phyloP scores from a whole-genome alignment of 2,113 vertebrate species.

The Phylloscopus trochiloides region DNA sequence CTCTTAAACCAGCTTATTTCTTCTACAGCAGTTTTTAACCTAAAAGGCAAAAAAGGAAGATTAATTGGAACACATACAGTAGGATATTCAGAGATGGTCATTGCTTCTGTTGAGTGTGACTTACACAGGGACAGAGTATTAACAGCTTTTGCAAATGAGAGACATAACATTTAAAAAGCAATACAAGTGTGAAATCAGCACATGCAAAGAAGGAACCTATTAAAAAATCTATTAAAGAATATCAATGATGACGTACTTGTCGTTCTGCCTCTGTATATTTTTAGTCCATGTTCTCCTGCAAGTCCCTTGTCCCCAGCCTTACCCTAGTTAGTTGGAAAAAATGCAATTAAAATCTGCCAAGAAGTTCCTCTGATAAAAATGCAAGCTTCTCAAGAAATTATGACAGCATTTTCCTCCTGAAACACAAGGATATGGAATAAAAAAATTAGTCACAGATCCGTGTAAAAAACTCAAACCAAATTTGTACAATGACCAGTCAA shows the following conservation, averaged over 20 bases:
- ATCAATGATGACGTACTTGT: background rate
- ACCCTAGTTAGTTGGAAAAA: conserved; percentile 22
- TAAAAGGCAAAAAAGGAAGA: background rate
- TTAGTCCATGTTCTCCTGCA: conserved; percentile 18
- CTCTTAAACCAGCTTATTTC: background rate
- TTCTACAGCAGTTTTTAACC: background rate
- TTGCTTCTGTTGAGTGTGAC: background rate
- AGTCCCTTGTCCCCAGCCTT: conserved; percentile 4
- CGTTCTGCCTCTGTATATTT: conserved; percentile 33
- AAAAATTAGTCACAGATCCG: background rate
- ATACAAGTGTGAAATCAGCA: background rate
- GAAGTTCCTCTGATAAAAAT: background rate
- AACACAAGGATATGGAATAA: background rate
- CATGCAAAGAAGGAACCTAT: background rate
- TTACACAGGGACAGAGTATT: background rate
- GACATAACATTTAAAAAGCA: background rate
- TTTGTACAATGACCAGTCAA: background rate
- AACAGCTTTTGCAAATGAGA: background rate
- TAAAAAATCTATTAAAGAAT: background rate
- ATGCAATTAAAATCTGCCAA: background rate
- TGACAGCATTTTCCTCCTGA: background rate
- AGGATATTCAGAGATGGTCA: background rate
- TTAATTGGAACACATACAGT: background rate
- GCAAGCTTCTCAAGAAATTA: background rate
- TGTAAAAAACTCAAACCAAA: background rate